Evolutionary conservation across 2,113 vertebrate species (phyloP), one percentile per base, ranked within the genome.

Genomic region (Holacanthus passer): DNA sequence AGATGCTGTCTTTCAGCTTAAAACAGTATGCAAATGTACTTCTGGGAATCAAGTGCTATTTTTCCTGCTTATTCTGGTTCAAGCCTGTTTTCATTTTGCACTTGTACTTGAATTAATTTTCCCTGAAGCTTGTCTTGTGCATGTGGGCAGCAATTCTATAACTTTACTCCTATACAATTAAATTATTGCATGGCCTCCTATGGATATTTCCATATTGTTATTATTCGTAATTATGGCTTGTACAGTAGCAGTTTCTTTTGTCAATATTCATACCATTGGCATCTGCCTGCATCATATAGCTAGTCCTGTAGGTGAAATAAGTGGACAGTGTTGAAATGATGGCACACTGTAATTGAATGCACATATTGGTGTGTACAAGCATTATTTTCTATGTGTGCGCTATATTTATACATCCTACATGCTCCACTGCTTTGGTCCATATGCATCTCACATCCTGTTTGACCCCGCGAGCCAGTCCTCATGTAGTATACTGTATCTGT

Each of bases 1-100:
- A 50, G 59, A 76, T 63, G 73, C 58, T 37, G 82, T 84, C 82
- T 85, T 87, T 89, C 64, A 84, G 81, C 67, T 73, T 86, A 85
- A 88, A 86, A 80, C 56, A 39, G 48, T 78, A 91, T 91, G 88
- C 81, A 91, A 92, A 93, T 93, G 74, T 77, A 77, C 79, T 79
- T 64, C 56, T 64, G 82, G 75, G 82, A 91, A 86, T 89, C 68
- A 58, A 81, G 35, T 73, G 59, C 53, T 80, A 73, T 82, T 82
- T 45, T 72, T 39, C 31, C 37, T 68, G 65, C 77, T 87, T 82
- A 78, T 84, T 87, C 67, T 66, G 8, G 50, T 77, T 82, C 62
- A 77, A 66, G 41, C 47, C 52, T 65, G 63, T 65, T 79, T 83
- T 85, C 55, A 72, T 65, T 85, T 82, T 69, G 31, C 73, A 47